Conservation (phyloP, 2,888 invertebrate genomes). For the Caenorhabditis zanzibari region DNA sequence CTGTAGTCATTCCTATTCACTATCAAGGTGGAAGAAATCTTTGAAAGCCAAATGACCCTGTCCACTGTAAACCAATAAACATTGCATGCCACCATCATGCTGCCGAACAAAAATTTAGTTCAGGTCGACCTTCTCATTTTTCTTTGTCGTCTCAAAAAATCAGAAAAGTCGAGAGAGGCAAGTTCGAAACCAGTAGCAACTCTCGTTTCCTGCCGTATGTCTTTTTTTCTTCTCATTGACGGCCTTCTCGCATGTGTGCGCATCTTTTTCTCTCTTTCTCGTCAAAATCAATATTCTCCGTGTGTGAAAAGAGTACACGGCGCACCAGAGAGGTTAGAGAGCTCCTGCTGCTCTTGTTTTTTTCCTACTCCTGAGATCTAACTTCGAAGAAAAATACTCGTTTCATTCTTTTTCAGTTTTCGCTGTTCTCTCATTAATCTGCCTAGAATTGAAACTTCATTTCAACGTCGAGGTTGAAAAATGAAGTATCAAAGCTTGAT, state of each 20-base stretch:
- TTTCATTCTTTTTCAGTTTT: neutral
- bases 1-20: neutral
- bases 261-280: constrained; percentile 41
- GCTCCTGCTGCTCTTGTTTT: constrained; percentile 11
- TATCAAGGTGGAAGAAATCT: neutral
- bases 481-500: constrained; percentile 19
- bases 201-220: constrained; percentile 28
- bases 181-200: constrained; percentile 55
- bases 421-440: neutral
- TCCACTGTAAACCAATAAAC: neutral
- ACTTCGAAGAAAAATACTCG: neutral
- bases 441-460: too few species aligned
- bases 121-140: constrained; percentile 3
- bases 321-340: constrained; percentile 13
- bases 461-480: neutral
- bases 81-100: constrained; percentile 4
- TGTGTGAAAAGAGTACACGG: constrained; percentile 9
- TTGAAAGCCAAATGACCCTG: constrained; percentile 10
- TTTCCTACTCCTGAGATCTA: constrained; percentile 1
- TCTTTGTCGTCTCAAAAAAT: constrained; percentile 33
- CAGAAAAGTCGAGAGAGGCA: constrained; percentile 22
- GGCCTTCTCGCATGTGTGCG: constrained; percentile 34
- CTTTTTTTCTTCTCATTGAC: constrained; percentile 30
- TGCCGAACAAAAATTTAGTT: neutral
- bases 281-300: constrained; percentile 50